Conservation (phyloP, 2,888 invertebrate genomes). For the Melolontha melolontha region DNA sequence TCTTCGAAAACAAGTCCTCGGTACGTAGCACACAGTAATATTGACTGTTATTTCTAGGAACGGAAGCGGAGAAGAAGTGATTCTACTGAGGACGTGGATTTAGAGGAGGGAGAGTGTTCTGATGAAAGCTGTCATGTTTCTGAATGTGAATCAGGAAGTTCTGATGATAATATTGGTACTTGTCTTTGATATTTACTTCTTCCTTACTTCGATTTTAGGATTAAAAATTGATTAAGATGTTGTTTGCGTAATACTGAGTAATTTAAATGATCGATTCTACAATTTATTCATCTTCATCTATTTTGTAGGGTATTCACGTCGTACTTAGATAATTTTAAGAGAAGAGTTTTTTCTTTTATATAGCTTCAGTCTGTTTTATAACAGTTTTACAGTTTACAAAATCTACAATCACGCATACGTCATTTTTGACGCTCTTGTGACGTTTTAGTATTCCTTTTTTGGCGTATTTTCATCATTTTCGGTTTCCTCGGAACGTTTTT, state of each 20-base stretch:
- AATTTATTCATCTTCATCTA: no score
- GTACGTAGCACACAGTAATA: slow-evolving; percentile 66
- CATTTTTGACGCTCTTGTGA: no score
- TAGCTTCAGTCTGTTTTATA: no score
- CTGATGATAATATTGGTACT: slow-evolving; percentile 38
- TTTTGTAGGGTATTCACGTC: no score
- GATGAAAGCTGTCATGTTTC: slow-evolving; percentile 63
- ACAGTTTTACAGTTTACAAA: no score
- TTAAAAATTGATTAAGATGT: slow-evolving; percentile 18
- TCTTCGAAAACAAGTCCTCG: slow-evolving; percentile 68
- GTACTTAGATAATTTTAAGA: no score
- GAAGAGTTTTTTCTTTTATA: no score
- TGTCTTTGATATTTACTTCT: slow-evolving; percentile 34
- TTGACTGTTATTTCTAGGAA: slow-evolving; percentile 62
- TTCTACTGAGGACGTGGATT: slow-evolving; percentile 57
- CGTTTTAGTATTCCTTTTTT: no score
- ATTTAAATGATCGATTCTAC: no score
- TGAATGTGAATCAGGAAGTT: slow-evolving; percentile 46
- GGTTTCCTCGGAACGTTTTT: no score
- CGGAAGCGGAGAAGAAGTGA: slow-evolving; percentile 55
- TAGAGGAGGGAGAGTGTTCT: slow-evolving; percentile 79
- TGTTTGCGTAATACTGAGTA: slow-evolving; percentile 21
- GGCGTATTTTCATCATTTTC: no score
- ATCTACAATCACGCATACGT: no score
- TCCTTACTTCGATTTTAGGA: slow-evolving; percentile 30